Evolutionary conservation across 1,140 invertebrate species (phyloP), one percentile per base, ranked within the genome.

Genomic region (Pseudomyrmex sp.): DNA sequence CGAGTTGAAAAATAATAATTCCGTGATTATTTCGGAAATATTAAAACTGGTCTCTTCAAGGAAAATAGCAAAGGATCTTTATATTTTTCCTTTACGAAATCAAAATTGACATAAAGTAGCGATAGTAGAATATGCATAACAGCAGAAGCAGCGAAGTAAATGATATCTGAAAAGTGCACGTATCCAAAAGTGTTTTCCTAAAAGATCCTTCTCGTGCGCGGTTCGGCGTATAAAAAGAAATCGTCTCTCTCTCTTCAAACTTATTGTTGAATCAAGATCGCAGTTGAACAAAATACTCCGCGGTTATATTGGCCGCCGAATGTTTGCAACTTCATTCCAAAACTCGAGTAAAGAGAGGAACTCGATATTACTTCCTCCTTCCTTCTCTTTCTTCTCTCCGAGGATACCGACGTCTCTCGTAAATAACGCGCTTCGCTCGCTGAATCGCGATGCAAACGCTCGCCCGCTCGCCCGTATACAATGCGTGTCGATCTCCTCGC

Each of bases 381-480:
- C 35, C 35, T 35, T 35, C 35, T 35, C 35, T 35, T 1, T 35
- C 35, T 7, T 0, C 35, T 35, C 35, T 35, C 50, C 44, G 20
- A n/a, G 65, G 44, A 44, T 48, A 61, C 20, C 44, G 66, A 35
- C 7, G n/a, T 26, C 26, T 18, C 65, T 58, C 76, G 65, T 80
- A 80, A 80, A 80, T 63, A 75, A 82, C 58, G 9, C 26, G 26
- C 26, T 26, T 26, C 2, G 26, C 26, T 54, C 46, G 58, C 20
- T 44, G 15, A 12, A 35, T 63, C n/a, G 10, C 77, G 77, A 72
- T 52, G 66, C 50, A 62, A 72, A 61, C 35, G 77, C 35, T 12
- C 44, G 13, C 2, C 35, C 35, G 35, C 35, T 0, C 35, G 10
- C 15, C 15, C 44, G 58, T 35, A 75, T 75, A 23, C 72, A 54